Conservation (phyloP, 2,888 invertebrate genomes). For the Microchrysa polita region DNA sequence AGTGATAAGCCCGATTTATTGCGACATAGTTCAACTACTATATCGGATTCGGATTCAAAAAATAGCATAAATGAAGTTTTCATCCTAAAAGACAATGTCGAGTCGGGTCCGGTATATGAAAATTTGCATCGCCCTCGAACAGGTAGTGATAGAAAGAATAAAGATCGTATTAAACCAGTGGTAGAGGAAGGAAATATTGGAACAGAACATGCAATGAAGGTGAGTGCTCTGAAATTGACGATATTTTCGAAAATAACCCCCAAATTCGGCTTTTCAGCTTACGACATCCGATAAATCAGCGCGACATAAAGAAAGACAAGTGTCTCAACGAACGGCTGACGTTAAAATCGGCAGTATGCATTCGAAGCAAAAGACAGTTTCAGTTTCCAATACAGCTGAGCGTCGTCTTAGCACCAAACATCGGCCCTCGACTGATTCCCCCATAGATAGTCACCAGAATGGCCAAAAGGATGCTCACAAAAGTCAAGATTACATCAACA, state of each 20-base stretch:
- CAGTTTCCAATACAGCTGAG: slow-evolving; percentile 54
- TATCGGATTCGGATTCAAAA: not conserved
- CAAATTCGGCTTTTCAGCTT: slow-evolving; percentile 58
- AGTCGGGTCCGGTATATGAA: slow-evolving; percentile 59
- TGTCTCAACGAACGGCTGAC: slow-evolving; percentile 61
- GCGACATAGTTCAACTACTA: slow-evolving; percentile 59
- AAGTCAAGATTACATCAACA: slow-evolving; percentile 33
- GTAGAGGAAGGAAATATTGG: slow-evolving; percentile 69
- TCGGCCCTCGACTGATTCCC: slow-evolving; percentile 50
- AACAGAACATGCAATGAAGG: slow-evolving; percentile 69
- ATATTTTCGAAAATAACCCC: not conserved
- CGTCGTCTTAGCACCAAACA: slow-evolving; percentile 48
- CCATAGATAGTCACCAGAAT: slow-evolving; percentile 51
- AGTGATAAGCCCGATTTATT: slow-evolving; percentile 62
- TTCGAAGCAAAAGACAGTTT: slow-evolving; percentile 50
- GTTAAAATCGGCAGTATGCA: slow-evolving; percentile 55
- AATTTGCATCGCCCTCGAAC: slow-evolving; percentile 55
- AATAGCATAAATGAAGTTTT: not conserved
- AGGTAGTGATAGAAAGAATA: slow-evolving; percentile 60
- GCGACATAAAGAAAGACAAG: slow-evolving; percentile 61
- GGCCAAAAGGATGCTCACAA: slow-evolving; percentile 25
- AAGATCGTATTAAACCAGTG: slow-evolving; percentile 64
- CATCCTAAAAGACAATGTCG: slow-evolving; percentile 53
- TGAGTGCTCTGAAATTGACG: slow-evolving; percentile 48
- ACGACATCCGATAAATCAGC: slow-evolving; percentile 66